These are phyloP conservation scores for Muschampia plurimacula DNA, from an alignment of 2,888 invertebrate genomes.

Conservation along the genomic window DNA sequence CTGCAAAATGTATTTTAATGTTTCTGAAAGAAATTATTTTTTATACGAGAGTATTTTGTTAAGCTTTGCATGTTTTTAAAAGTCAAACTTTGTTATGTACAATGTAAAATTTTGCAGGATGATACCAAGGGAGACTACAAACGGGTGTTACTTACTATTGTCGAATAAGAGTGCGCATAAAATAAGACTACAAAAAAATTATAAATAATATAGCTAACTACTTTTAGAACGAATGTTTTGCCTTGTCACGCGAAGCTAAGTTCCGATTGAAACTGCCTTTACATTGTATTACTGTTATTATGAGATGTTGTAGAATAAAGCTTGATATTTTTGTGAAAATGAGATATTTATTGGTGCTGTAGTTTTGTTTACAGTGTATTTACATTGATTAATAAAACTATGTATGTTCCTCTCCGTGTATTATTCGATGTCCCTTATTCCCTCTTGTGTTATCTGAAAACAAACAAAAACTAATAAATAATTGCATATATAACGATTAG, in stretches of 20 bases:
- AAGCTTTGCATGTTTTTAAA: conserved; percentile 57
- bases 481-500: too few species aligned
- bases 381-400: conserved; percentile 80
- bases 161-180: conserved; percentile 72
- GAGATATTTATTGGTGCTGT: conserved; percentile 85
- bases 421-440: conserved; percentile 73
- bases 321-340: conserved; percentile 84
- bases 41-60: conserved; percentile 59
- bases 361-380: conserved; percentile 81
- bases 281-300: conserved; percentile 73
- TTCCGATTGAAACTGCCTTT: conserved; percentile 77
- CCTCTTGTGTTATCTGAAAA: conserved; percentile 80
- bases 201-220: neutral
- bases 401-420: conserved; percentile 68
- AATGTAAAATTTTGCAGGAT: conserved; percentile 86
- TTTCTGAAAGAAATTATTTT: conserved; percentile 52
- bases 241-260: conserved; percentile 54
- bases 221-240: conserved; percentile 48
- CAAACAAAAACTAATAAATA: conserved; percentile 40
- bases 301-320: conserved; percentile 69
- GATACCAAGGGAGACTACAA: conserved; percentile 90
- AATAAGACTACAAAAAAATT: conserved; percentile 58
- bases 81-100: conserved; percentile 55
- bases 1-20: conserved; percentile 65
- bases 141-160: conserved; percentile 87